Evolutionary conservation across 2,113 vertebrate genomes (phyloP), one percentile per base, ranked within the genome.

Genomic region (Gymnarchus niloticus): DNA sequence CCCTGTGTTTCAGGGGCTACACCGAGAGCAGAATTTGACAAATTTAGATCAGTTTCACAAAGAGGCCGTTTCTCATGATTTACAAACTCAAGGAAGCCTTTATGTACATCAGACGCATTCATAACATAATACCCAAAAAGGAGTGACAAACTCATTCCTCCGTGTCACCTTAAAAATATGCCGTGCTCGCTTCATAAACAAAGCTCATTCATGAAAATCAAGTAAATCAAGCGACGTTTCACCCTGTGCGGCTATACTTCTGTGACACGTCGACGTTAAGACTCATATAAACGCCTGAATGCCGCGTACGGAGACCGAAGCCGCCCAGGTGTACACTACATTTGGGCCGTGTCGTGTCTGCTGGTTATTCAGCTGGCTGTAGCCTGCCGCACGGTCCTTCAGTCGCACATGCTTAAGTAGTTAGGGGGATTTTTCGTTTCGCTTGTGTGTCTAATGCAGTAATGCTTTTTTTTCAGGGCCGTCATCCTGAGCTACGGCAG

Each of bases 231-330:
- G 57, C 48, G 54, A 28, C n/a, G 54, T 83, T 83, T 7, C 28
- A 65, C 51, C 14, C 73, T 77, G 51, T 85, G 51, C 3, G 37
- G 51, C 25, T 23, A 17, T 78, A 12, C 48, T 52, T 52, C 69
- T 23, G 28, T 44, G 33, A 77, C 49, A 54, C 56, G 73, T 76
- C 65, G 5, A 44, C 69, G 54, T 56, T 54, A 85, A 56, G 3
- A n/a, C 2, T 41, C 51, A 44, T 78, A 77, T 85, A 78, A 85
- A 85, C 78, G 78, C 51, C 84, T 25, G 51, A 14, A 56, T 33
- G 10, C 83, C n/a, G 12, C 6, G 69, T n/a, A 44, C 69, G 1
- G 28, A 44, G 84, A 65, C 73, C n/a, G 77, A 1, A 56, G 25
- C 4, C 3, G 19, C 83, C 49, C 83, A 28, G 61, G 33, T 76